These are phyloP conservation scores for Henricia sp. DNA, from an alignment of 53 echinoderm and acorn worm species.

Conservation along the genomic window DNA sequence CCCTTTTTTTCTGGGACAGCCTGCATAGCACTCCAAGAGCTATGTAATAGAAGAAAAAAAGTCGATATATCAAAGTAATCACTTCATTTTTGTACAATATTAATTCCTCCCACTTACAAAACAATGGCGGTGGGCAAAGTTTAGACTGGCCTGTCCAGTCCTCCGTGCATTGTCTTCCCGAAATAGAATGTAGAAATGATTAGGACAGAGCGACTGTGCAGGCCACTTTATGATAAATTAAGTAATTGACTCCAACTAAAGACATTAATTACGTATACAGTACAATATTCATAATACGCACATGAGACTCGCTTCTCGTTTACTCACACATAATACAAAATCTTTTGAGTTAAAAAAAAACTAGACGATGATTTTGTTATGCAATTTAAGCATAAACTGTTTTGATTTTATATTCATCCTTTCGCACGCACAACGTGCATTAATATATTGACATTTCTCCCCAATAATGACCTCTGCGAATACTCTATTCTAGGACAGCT, in stretches of 20 bases:
- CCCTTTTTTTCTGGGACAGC: too few relatives aligned
- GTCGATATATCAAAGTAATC: conserved; percentile 29
- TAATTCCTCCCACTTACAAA: conserved; percentile 49
- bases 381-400: conserved; percentile 7
- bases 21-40: conserved; percentile 60
- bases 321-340: conserved; percentile 65
- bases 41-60: conserved; percentile 62
- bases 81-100: conserved; percentile 44
- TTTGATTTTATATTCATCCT: conserved; percentile 19
- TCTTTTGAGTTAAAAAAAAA: conserved; percentile 20
- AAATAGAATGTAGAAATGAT: conserved; percentile 30
- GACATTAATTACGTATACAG: conserved; percentile 60
- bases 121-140: conserved; percentile 54
- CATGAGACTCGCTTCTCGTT: conserved; percentile 48
- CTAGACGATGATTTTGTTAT: conserved; percentile 39
- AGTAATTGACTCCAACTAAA: conserved; percentile 57
- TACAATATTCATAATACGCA: conserved; percentile 64
- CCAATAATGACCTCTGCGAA: background rate
- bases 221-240: conserved; percentile 59
- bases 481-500: conserved; percentile 43
- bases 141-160: conserved; percentile 61
- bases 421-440: conserved; percentile 12
- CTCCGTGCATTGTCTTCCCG: conserved; percentile 32
- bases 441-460: background rate
- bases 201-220: conserved; percentile 37